These are phyloP conservation scores for Hystrix cristata DNA, from an alignment of 2,113 vertebrate species.

Conservation along the genomic window DNA sequence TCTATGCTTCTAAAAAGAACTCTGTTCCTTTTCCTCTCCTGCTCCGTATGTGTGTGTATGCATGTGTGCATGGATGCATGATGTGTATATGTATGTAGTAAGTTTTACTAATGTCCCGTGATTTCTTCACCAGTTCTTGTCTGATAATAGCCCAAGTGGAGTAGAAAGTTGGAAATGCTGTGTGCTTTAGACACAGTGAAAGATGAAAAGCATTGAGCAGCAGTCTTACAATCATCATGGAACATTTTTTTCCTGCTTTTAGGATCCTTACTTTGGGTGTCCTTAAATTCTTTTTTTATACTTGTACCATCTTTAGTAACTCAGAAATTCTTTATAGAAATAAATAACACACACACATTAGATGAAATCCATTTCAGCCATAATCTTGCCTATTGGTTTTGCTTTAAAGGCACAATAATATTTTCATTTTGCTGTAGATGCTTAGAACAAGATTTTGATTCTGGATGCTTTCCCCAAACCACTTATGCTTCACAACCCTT, in stretches of 20 bases:
- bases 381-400: conserved; percentile 37
- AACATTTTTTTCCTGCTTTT: conserved; percentile 4
- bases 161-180: not conserved
- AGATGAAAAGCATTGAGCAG: not conserved
- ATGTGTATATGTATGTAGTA: not conserved
- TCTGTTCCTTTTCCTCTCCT: not conserved
- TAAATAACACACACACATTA: not conserved
- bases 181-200: not conserved
- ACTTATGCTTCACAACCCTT: not conserved
- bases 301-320: not conserved
- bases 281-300: not conserved
- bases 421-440: not conserved
- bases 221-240: not conserved
- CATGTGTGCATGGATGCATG: not conserved
- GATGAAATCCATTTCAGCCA: not conserved
- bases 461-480: not conserved
- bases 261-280: not conserved
- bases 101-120: not conserved
- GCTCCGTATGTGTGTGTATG: not conserved
- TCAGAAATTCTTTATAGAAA: not conserved
- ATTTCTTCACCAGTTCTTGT: not conserved
- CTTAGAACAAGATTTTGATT: conserved; percentile 47
- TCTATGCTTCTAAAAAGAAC: not conserved
- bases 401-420: not conserved
- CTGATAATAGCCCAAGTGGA: not conserved